Percentiles rank a stretch among this genome's conserved stretches.
Evolutionary conservation across 1,140 invertebrate genomes (phyloP).

Genomic region (Asbolus verrucosus): DNA sequence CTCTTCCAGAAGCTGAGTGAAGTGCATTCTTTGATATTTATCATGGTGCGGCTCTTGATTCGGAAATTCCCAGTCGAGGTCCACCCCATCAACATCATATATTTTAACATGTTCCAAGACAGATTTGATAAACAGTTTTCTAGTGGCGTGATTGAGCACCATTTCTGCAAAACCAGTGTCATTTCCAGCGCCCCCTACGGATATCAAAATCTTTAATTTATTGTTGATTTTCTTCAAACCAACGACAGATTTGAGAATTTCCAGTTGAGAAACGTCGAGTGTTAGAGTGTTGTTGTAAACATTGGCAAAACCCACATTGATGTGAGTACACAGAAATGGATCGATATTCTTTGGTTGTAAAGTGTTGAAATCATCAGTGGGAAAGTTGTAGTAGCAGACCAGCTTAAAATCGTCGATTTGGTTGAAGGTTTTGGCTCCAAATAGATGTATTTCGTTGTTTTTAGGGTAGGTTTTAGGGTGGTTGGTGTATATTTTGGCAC

Average conservation of each 20-base stretch:
- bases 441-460: conserved; percentile 19
- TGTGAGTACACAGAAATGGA: conserved; percentile 82
- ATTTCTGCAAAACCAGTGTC: conserved; percentile 76
- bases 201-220: conserved; percentile 81
- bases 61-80: conserved; percentile 92
- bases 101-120: conserved; percentile 72
- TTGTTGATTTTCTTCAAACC: conserved; percentile 75
- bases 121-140: conserved; percentile 79
- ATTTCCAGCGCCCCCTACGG: conserved; percentile 77
- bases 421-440: neutral
- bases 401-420: conserved; percentile 58
- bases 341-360: conserved; percentile 72
- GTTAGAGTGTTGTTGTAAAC: conserved; percentile 74
- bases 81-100: conserved; percentile 82
- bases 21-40: conserved; percentile 75
- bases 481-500: conserved; percentile 50
- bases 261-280: conserved; percentile 54
- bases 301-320: conserved; percentile 80
- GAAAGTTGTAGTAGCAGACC: conserved; percentile 77
- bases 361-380: conserved; percentile 61
- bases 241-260: conserved; percentile 69
- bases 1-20: conserved; percentile 78
- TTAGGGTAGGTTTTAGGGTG: conserved; percentile 8
- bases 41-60: conserved; percentile 66
- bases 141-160: conserved; percentile 74